Percentiles rank a stretch among this genome's conserved stretches.
Evolutionary conservation across 2,797 vertebrate genomes (phyloP).

Genomic region (Eulemur mongoz): DNA sequence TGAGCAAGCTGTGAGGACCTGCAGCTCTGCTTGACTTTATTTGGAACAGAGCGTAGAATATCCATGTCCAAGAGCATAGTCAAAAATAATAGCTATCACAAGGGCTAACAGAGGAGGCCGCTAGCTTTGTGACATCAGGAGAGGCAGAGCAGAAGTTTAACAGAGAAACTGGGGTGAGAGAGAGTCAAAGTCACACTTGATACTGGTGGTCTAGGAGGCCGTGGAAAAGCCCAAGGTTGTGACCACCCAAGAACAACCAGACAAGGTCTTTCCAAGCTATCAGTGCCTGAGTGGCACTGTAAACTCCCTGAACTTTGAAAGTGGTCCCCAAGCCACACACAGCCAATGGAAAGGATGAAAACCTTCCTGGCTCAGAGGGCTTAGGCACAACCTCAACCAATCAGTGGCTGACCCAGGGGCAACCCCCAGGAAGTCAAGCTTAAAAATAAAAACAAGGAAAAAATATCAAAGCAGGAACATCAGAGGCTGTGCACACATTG

Average conservation of each 20-base stretch:
- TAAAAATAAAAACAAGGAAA: slow-evolving; percentile 23
- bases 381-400: not conserved
- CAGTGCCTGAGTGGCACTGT: not conserved
- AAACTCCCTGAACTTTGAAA: not conserved
- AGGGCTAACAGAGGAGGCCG: not conserved
- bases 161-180: not conserved
- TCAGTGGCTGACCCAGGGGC: not conserved
- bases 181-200: not conserved
- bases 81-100: not conserved
- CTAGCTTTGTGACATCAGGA: not conserved
- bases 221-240: not conserved
- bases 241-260: not conserved
- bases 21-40: not conserved
- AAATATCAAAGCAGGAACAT: not conserved
- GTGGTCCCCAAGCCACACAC: not conserved
- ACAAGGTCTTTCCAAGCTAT: not conserved
- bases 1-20: not conserved
- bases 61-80: not conserved
- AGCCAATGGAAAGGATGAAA: not conserved
- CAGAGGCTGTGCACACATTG: not conserved
- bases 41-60: not conserved
- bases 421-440: not conserved
- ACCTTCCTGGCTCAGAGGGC: not conserved
- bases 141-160: not conserved
- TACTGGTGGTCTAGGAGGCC: not conserved